Percentiles rank a stretch among this genome's conserved stretches.
phyloP scores from a whole-genome alignment of 1,140 invertebrate species.

The Apis florea region DNA sequence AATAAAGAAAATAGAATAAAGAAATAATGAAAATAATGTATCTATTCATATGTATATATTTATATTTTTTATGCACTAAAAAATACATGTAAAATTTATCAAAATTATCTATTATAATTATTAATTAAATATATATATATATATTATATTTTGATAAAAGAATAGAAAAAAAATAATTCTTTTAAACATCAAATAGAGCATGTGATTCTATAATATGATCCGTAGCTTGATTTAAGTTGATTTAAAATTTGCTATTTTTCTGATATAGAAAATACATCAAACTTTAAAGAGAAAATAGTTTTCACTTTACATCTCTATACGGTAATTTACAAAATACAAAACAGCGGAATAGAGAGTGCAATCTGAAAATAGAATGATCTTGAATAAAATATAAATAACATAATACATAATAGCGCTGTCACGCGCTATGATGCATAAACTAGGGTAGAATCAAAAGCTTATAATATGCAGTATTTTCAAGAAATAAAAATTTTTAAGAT shows the following conservation, averaged over 20 bases:
- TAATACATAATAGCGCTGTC: slow-evolving; percentile 21
- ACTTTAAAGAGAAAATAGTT: neutral
- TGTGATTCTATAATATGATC: neutral
- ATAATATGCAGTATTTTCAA: neutral
- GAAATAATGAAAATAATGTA: neutral
- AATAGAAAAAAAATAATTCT: neutral
- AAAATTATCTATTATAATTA: neutral
- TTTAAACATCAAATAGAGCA: no score
- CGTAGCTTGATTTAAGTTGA: neutral
- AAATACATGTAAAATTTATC: neutral
- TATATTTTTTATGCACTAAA: neutral
- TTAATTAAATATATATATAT: no score
- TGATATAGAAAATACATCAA: neutral
- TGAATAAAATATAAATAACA: slow-evolving; percentile 13
- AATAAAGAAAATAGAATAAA: neutral
- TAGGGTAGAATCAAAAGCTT: neutral
- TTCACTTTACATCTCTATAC: neutral
- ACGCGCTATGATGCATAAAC: slow-evolving; percentile 40
- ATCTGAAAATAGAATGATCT: slow-evolving; percentile 11
- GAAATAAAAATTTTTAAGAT: neutral
- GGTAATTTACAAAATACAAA: neutral
- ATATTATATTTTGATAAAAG: no score
- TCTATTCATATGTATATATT: neutral
- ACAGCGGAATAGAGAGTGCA: neutral
- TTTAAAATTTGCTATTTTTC: neutral